Evolutionary conservation across 2,888 invertebrate species (phyloP).

Genomic region (Cyaniris semiargus): DNA sequence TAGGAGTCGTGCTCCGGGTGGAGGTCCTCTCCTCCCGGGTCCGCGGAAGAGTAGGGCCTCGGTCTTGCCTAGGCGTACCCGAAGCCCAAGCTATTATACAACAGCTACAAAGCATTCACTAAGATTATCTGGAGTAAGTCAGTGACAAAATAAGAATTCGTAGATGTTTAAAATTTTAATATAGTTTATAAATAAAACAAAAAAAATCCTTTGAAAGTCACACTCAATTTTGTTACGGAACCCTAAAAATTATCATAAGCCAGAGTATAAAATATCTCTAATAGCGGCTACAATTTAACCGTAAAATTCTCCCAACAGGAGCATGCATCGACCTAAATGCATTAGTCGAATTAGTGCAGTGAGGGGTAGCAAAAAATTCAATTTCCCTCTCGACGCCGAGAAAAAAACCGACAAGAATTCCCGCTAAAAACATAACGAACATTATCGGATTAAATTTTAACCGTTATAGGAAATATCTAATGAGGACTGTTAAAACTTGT

Average conservation of each 20-base stretch:
- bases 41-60: too few species aligned
- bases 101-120: too few species aligned
- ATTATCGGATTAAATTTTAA: conserved; percentile 70
- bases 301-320: conserved; percentile 43
- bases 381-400: conserved; percentile 61
- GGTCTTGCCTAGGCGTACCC: too few species aligned
- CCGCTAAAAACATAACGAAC: conserved; percentile 55
- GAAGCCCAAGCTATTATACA: too few species aligned
- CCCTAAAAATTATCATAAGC: background rate
- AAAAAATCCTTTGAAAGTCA: background rate
- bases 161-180: too few species aligned
- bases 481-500: conserved; percentile 42
- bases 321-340: conserved; percentile 71
- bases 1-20: too few species aligned
- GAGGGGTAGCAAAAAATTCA: conserved; percentile 76
- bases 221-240: background rate
- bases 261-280: conserved; percentile 1
- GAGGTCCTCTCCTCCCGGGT: too few species aligned
- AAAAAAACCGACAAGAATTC: conserved; percentile 51
- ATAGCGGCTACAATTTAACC: conserved; percentile 23
- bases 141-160: too few species aligned
- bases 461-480: conserved; percentile 59
- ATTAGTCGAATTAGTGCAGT: conserved; percentile 76
- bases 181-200: background rate
- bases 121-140: too few species aligned